A percentile compares a stretch with the other conserved stretches of the same genome.
These are phyloP conservation scores for Cyclophora albipunctata DNA, from an alignment of 2,888 invertebrate genomes.

Conservation along the genomic window DNA sequence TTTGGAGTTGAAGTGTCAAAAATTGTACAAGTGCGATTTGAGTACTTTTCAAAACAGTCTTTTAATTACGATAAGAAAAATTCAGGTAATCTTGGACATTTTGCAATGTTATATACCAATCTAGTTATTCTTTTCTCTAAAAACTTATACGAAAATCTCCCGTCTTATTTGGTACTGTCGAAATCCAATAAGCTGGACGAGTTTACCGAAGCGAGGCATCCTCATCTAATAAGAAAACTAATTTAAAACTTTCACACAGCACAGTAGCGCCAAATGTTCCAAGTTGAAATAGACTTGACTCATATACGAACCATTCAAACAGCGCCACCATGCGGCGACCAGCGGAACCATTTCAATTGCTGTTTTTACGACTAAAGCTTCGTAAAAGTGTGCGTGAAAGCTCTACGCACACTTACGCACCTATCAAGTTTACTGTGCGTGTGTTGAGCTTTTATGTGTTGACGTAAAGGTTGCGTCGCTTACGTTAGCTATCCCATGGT, in stretches of 20 bases:
- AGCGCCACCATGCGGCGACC: conserved; percentile 70
- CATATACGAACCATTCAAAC: conserved; percentile 47
- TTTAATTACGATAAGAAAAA: no score
- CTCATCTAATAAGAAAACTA: conserved; percentile 49
- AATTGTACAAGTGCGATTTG: no score
- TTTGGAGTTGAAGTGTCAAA: no score
- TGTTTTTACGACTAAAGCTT: conserved; percentile 44
- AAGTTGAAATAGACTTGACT: conserved; percentile 30
- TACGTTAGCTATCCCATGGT: conserved; percentile 38
- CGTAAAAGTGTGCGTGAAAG: conserved; percentile 50
- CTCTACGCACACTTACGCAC: conserved; percentile 54
- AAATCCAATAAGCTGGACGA: conserved; percentile 33
- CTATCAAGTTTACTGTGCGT: conserved; percentile 49
- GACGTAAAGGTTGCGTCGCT: conserved; percentile 37
- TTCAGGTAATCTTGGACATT: no score
- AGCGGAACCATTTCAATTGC: conserved; percentile 69
- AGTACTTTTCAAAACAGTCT: no score
- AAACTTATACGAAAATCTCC: conserved; percentile 15
- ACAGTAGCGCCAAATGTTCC: conserved; percentile 54
- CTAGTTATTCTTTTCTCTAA: no score
- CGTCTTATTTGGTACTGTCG: conserved; percentile 14
- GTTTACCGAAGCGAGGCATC: conserved; percentile 26
- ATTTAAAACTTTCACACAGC: conserved; percentile 41
- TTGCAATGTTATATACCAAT: no score
- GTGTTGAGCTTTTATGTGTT: conserved; percentile 51